These are phyloP conservation scores for Halictus quadricinctus DNA, from an alignment of 2,888 invertebrate species.

Conservation along the genomic window DNA sequence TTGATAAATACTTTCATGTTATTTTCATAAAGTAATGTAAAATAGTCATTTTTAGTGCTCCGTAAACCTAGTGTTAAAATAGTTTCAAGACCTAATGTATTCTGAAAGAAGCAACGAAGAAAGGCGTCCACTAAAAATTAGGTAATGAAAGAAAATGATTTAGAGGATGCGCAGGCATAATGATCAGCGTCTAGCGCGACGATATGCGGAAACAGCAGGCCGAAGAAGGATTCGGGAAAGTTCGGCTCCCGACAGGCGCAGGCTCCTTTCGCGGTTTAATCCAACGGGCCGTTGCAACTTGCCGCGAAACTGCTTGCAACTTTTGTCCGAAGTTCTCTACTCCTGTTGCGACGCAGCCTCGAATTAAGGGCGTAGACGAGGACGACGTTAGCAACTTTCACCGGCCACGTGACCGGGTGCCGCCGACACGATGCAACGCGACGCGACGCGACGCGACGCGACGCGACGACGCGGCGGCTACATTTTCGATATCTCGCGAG, in stretches of 20 bases:
- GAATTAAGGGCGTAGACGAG: slow-evolving; percentile 66
- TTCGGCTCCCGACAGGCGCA: slow-evolving; percentile 3
- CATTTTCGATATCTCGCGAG: slow-evolving; percentile 29
- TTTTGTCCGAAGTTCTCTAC: slow-evolving; percentile 55
- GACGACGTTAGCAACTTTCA: slow-evolving; percentile 64
- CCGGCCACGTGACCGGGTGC: slow-evolving; percentile 38
- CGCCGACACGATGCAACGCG: not conserved
- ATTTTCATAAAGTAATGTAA: too few relatives aligned
- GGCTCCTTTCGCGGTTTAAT: slow-evolving; percentile 43
- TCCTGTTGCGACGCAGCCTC: slow-evolving; percentile 29
- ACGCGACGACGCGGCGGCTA: not conserved
- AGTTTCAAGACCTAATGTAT: too few relatives aligned
- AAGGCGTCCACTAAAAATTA: too few relatives aligned
- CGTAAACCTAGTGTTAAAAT: too few relatives aligned
- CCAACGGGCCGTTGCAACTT: slow-evolving; percentile 49
- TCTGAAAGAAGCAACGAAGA: too few relatives aligned
- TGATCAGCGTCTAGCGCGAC: not conserved
- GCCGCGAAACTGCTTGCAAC: slow-evolving; percentile 61
- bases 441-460: too few relatives aligned
- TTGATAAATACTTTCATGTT: too few relatives aligned
- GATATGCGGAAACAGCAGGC: not conserved
- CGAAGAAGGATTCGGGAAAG: slow-evolving; percentile 17
- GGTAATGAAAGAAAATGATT: not conserved
- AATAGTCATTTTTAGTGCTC: too few relatives aligned
- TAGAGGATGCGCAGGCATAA: not conserved